Evolutionary conservation across 37 sponge, comb jelly and placozoan genomes (phyloP).

Genomic region (Beroe forskalii): DNA sequence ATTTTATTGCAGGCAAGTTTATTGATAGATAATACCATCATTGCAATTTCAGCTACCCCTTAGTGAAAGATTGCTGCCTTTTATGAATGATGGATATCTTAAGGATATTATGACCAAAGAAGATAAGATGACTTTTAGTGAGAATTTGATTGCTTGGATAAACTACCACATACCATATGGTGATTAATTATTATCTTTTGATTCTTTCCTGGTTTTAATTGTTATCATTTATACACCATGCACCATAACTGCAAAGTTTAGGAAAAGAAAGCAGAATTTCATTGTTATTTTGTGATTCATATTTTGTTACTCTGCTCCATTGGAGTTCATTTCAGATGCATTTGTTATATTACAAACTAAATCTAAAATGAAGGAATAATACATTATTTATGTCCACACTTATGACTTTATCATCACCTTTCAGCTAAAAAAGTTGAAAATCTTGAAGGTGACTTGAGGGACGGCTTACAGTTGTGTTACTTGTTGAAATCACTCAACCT

Average conservation of each 20-base stretch:
- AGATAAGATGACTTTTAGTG: background rate
- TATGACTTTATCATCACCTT: too few relatives aligned
- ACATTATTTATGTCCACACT: too few relatives aligned
- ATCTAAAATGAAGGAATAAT: too few relatives aligned
- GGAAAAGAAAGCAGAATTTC: too few relatives aligned
- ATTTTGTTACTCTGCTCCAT: too few relatives aligned
- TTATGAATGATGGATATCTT: background rate
- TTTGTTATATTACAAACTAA: too few relatives aligned
- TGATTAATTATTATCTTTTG: background rate
- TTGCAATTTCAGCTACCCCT: background rate
- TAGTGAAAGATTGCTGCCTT: background rate
- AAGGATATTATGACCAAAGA: background rate
- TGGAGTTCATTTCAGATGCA: too few relatives aligned
- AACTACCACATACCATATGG: slow-evolving; percentile 27
- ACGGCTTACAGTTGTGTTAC: background rate
- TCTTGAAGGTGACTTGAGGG: background rate
- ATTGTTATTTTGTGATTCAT: too few relatives aligned
- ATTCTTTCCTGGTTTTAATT: too few relatives aligned
- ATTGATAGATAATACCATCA: background rate
- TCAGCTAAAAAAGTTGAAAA: background rate
- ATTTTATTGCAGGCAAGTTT: too few relatives aligned
- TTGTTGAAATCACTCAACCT: background rate
- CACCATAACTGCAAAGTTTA: too few relatives aligned
- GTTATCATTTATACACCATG: too few relatives aligned
- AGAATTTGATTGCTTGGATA: slow-evolving; percentile 10